These are phyloP conservation scores for Bembecia ichneumoniformis DNA, from an alignment of 2,888 invertebrate genomes.

Conservation along the genomic window DNA sequence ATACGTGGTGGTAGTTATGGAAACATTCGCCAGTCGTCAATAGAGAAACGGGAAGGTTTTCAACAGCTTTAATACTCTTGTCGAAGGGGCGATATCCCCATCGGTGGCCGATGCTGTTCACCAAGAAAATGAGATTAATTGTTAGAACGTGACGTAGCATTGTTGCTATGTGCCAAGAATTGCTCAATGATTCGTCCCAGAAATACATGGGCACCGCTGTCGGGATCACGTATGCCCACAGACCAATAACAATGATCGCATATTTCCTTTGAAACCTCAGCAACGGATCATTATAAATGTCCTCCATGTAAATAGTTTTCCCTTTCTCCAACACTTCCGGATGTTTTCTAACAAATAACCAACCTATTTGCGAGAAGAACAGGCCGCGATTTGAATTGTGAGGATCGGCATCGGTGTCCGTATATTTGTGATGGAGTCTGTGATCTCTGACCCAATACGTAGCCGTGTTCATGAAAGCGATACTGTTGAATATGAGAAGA, in stretches of 20 bases:
- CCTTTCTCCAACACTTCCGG: conserved; percentile 7
- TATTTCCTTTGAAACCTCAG: conserved; percentile 6
- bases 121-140: conserved; percentile 7
- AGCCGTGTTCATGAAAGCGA: conserved; percentile 27
- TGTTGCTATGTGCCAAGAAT: conserved; percentile 7
- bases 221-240: conserved; percentile 8
- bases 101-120: conserved; percentile 6
- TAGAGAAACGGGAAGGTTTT: conserved; percentile 4
- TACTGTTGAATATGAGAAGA: conserved; percentile 60
- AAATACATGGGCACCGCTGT: conserved; percentile 7
- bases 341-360: conserved; percentile 6
- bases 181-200: conserved; percentile 4
- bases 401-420: conserved; percentile 7
- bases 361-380: conserved; percentile 8
- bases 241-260: conserved; percentile 5
- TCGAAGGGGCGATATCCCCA: conserved; percentile 6
- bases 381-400: conserved; percentile 5
- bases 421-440: conserved; percentile 5
- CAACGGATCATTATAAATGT: conserved; percentile 4
- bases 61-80: conserved; percentile 2
- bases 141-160: conserved; percentile 8
- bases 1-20: conserved; percentile 9
- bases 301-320: conserved; percentile 8
- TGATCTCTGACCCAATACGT: conserved; percentile 8
- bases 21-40: conserved; percentile 8